Evolutionary conservation across 2,113 vertebrate species (phyloP), one percentile per base, ranked within the genome.

Genomic region (Emydocephalus ijimae): DNA sequence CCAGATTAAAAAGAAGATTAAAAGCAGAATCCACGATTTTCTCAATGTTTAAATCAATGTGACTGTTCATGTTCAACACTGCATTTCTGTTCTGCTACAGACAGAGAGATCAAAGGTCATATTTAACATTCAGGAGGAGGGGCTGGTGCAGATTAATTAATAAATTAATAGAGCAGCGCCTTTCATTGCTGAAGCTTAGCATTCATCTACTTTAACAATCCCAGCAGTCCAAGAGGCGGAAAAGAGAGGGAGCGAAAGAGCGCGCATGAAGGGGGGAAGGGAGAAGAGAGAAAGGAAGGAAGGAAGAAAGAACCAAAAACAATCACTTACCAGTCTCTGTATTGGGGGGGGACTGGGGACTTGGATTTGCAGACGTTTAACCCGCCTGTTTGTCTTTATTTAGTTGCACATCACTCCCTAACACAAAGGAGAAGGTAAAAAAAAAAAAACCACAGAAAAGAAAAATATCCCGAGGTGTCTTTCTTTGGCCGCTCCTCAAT

Each of bases 271-370:
- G 9, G 21, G 23, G 64, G 24, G 45, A 56, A 29, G 64, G 26
- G 39, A 90, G 39, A 69, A 85, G n/a, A 59, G 93, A 34, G 89
- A 88, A 26, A n/a, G 20, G 54, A 29, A 1, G 10, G 2, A 34
- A 50, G 18, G 4, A n/a, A 57, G 20, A 15, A 21, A 85, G 95
- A 95, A 86, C 93, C 94, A 95, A 97, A 97, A 97, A 97, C 97
- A 97, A 98, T 98, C 97, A 99, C 98, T 98, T 99, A 99, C 98
- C 98, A 97, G 98, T 97, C 97, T 98, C 98, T 96, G 98, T 98
- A 98, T 98, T 98, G 18, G 9, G 74, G 74, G 59, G 97, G 98
- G 97, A 57, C 74, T 81, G 87, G 97, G 98, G 97, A 97, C 97
- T 97, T 95, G 97, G 96, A 96, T 93, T 98, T 98, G 98, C 98